Evolutionary conservation across 2,113 vertebrate species (phyloP), one percentile per base, ranked within the genome.

Genomic region (Hippolais icterina): DNA sequence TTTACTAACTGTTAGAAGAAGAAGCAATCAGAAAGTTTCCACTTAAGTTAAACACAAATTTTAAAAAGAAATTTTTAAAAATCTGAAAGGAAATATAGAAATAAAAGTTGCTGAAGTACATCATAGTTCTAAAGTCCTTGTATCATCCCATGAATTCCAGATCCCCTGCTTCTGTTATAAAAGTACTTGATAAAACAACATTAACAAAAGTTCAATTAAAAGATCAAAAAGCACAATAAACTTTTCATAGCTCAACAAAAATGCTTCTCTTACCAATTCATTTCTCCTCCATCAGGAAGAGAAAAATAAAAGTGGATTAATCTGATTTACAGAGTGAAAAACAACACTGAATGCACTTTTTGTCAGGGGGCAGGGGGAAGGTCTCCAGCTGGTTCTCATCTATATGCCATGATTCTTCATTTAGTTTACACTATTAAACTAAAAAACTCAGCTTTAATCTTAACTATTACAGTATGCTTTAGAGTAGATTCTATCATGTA

Each of bases 361-460:
- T 85, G 72, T 92, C 33, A 33, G 68, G 20, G 42, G 47, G 35
- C 68, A 93, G 28, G 47, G 82, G 37, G 79, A 89, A 57, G 63
- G 60, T 93, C 76, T 89, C 87, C 98, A 98, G 98, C 92, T 98
- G 98, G 92, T 98, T 98, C 96, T 97, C 97, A 98, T 98, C 97
- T 98, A 81, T 91, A 68, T 89, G 92, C 96, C 97, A 96, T 96
- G 97, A 98, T 96, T 98, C 96, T 97, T 97, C 97, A 97, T 97
- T 98, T 98, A 97, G 98, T 98, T 98, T 98, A 98, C 90, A 97
- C 96, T 97, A 97, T 97, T 98, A 98, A 97, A 98, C 93, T 95
- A 93, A 95, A 97, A 98, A 96, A 93, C 89, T 91, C 75, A 0
- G 95, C 97, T 98, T 98, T 98, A 97, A 98, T 98, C 98, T 98